Evolutionary conservation across 2,797 vertebrate species (phyloP).

Genomic region (Gymnothorax reevesii): DNA sequence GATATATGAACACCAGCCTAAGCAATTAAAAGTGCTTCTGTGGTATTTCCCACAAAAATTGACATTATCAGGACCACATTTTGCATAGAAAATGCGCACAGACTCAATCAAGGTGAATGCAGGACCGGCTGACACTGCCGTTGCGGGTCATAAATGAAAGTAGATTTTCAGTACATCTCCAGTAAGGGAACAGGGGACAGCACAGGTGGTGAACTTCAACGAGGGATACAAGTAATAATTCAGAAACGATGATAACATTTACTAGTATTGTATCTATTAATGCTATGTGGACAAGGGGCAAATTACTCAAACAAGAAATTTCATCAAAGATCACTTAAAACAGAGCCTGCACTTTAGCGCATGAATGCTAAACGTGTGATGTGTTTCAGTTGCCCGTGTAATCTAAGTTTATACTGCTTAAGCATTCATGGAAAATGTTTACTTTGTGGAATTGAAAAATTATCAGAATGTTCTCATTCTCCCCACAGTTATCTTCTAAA

Average conservation of each 20-base stretch:
- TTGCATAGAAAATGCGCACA: too few species aligned
- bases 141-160: too few species aligned
- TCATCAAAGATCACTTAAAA: not conserved
- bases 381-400: slow-evolving; percentile 49
- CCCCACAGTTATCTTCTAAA: slow-evolving; percentile 68
- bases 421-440: slow-evolving; percentile 73
- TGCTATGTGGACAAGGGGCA: not conserved
- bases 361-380: slow-evolving; percentile 42
- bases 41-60: too few species aligned
- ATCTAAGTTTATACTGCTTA: slow-evolving; percentile 54
- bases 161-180: too few species aligned
- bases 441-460: slow-evolving; percentile 86
- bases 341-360: not conserved
- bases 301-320: not conserved
- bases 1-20: too few species aligned
- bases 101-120: too few species aligned
- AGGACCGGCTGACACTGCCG: too few species aligned
- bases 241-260: not conserved
- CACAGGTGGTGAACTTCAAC: too few species aligned
- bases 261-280: not conserved
- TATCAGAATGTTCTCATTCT: slow-evolving; percentile 77
- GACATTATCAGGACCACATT: too few species aligned
- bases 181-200: too few species aligned
- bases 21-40: too few species aligned
- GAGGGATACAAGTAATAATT: too few species aligned